Percentiles rank a stretch among this genome's conserved stretches.
Conservation (phyloP, 2,888 invertebrate species). For the Hipparchia sbordonii region DNA sequence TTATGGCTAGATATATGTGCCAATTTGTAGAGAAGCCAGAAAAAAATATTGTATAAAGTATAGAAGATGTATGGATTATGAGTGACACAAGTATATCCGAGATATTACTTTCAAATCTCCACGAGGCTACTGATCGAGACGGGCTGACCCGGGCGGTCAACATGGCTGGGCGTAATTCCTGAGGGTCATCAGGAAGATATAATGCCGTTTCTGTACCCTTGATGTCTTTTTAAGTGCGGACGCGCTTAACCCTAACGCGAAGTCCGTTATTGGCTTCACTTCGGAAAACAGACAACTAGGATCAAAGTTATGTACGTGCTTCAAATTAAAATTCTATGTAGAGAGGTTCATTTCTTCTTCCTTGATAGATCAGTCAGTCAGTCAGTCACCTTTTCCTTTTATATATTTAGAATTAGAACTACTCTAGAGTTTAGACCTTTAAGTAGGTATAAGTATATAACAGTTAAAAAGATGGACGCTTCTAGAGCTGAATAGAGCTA, state of each 20-base stretch:
- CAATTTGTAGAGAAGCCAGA: too few relatives aligned
- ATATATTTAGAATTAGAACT: too few relatives aligned
- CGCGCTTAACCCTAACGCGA: constrained; percentile 76
- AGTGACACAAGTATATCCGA: not conserved
- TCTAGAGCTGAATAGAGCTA: not conserved
- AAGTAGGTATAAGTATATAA: too few relatives aligned
- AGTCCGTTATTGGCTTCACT: constrained; percentile 39
- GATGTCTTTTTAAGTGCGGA: constrained; percentile 81
- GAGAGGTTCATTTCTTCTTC: not conserved
- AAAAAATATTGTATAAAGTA: too few relatives aligned
- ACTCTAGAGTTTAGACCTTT: too few relatives aligned
- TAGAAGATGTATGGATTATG: constrained; percentile 6
- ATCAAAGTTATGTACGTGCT: not conserved
- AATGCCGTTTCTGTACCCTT: constrained; percentile 79
- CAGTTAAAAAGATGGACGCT: not conserved
- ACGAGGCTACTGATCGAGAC: constrained; percentile 1
- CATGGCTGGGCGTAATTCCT: constrained; percentile 69
- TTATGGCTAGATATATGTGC: too few relatives aligned
- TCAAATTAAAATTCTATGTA: not conserved
- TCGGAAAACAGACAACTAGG: constrained; percentile 12
- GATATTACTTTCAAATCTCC: constrained; percentile 11
- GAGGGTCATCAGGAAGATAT: constrained; percentile 79
- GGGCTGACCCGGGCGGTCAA: constrained; percentile 14
- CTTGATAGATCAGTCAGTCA: too few relatives aligned
- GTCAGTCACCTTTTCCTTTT: too few relatives aligned